Base-by-base conservation (phyloP, 2,113 vertebrate species). In the Nematolebias whitei region DNA sequence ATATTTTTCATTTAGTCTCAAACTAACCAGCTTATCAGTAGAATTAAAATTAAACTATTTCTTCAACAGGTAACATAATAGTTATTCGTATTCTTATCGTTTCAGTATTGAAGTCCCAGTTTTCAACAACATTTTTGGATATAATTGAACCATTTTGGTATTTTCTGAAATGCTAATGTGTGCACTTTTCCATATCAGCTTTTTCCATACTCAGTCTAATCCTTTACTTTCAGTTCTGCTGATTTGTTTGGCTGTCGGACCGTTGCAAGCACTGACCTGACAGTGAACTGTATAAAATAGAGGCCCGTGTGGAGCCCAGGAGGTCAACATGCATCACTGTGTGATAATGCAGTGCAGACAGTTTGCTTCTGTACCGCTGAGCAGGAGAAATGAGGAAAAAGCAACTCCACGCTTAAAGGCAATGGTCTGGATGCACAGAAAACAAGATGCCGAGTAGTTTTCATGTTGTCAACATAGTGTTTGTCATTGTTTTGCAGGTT, bases 241-340 rank as follows among this genome's bases (percentile, higher is more conserved):
- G 19, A 76, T 67, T 64, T 68, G 22, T 69, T 75, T 55, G 50
- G 63, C 47, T 54, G 54, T 70, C 38, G n/a, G 38, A 63, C 39
- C 38, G 50, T 76, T 39, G 55, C 26, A 41, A 10, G 23, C 60
- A 41, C 22, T 71, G 50, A 63, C 63, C 58, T 40, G 58, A 29
- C 45, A 41, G 55, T 50, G 51, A 69, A 69, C 66, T 71, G 64
- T 4, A 2, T 0, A 16, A 73, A 74, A 54, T 24, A 32, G 22
- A 24, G 1, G 8, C 20, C 60, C 50, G 8, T 19, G 24, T 29
- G 16, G 60, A 51, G 40, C 24, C 24, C 44, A 35, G 16, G 52
- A 24, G 57, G 66, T 63, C 57, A 50, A 24, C 62, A 56, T 4
- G 20, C 14, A 11, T n/a, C 12, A 13, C 54, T 51, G 52, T 24